Evolutionary conservation across 2,113 vertebrate species (phyloP).

Genomic region (Prionailurus bengalensis): DNA sequence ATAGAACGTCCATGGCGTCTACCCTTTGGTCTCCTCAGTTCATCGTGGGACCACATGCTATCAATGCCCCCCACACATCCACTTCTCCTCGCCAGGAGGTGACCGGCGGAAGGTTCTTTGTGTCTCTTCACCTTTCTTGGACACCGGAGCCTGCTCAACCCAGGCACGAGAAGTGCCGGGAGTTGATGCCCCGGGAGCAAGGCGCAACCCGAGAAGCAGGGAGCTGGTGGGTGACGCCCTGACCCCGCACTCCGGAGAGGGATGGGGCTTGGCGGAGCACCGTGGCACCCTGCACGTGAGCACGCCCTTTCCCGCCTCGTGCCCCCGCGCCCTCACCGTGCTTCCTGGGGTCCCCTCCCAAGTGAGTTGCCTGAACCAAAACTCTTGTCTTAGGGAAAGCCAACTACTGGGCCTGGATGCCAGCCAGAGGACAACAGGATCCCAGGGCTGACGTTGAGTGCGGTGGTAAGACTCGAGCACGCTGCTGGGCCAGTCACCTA

Average conservation of each 20-base stretch:
- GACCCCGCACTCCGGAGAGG: background rate
- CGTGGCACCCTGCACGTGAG: background rate
- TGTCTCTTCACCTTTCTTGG: background rate
- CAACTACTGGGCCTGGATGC: background rate
- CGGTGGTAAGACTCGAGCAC: rapidly evolving
- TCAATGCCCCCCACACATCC: background rate
- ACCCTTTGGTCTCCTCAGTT: background rate
- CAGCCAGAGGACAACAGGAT: background rate
- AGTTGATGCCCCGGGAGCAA: background rate
- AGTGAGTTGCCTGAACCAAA: background rate
- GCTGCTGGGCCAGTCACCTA: background rate
- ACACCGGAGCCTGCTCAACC: background rate
- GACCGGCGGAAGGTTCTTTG: background rate
- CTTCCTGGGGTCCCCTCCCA: background rate
- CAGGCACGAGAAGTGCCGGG: background rate
- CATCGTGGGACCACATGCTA: background rate
- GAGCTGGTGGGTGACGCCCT: background rate
- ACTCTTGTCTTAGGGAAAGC: background rate
- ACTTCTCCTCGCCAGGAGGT: background rate
- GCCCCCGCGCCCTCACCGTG: background rate
- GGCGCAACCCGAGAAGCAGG: too few relatives aligned
- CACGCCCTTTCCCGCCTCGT: background rate
- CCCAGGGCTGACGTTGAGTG: background rate
- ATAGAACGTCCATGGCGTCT: background rate
- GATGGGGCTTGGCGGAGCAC: background rate